Evolutionary conservation across 1,140 invertebrate genomes (phyloP).

Genomic region (Telenomus remus): DNA sequence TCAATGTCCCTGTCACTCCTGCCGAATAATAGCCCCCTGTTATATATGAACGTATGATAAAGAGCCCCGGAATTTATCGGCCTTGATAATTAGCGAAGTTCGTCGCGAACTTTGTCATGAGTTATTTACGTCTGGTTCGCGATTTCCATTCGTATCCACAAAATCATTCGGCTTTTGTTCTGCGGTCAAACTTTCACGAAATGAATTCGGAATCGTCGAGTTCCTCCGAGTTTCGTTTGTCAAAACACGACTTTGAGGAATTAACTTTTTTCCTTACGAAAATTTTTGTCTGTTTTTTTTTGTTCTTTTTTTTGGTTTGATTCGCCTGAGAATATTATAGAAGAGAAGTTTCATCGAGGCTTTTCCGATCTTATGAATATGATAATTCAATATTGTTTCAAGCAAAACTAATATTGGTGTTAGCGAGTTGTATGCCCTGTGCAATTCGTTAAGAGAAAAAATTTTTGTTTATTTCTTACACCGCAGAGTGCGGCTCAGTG

Average conservation of each 20-base stretch:
- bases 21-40: slow-evolving; percentile 57
- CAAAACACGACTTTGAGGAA: slow-evolving; percentile 22
- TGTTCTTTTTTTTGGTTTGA: no score
- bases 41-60: no score
- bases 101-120: slow-evolving; percentile 26
- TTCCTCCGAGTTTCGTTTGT: slow-evolving; percentile 16
- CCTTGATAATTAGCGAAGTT: slow-evolving; percentile 71
- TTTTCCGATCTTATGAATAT: slow-evolving; percentile 31
- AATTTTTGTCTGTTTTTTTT: no score
- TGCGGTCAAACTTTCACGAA: slow-evolving; percentile 40
- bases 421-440: background rate
- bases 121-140: slow-evolving; percentile 48
- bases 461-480: slow-evolving; percentile 16
- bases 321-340: slow-evolving; percentile 13
- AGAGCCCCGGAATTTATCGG: slow-evolving; percentile 65
- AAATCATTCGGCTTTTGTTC: slow-evolving; percentile 30
- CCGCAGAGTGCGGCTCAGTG: slow-evolving; percentile 2
- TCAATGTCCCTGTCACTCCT: slow-evolving; percentile 64
- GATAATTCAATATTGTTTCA: slow-evolving; percentile 24
- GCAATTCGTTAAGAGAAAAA: slow-evolving; percentile 17
- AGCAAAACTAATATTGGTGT: slow-evolving; percentile 18
- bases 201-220: slow-evolving; percentile 17
- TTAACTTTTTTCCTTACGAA: slow-evolving; percentile 6
- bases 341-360: slow-evolving; percentile 14
- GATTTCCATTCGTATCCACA: slow-evolving; percentile 35